Percentiles rank a stretch among this genome's conserved stretches.
These are phyloP conservation scores for Ctenicera cuprea DNA, from an alignment of 2,888 invertebrate species.

Conservation along the genomic window DNA sequence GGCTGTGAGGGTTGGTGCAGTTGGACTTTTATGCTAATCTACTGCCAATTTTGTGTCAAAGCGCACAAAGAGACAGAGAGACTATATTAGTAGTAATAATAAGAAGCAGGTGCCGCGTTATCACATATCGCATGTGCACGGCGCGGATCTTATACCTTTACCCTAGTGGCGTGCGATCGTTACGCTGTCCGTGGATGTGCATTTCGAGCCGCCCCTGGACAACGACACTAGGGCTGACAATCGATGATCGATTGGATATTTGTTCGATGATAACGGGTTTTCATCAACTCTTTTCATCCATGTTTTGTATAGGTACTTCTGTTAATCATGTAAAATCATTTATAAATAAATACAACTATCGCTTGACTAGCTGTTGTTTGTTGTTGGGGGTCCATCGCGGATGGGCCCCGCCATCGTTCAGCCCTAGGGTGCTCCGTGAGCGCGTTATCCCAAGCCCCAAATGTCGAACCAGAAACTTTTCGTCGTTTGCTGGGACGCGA, in stretches of 20 bases:
- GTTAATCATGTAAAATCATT: conserved; percentile 66
- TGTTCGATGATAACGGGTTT: conserved; percentile 54
- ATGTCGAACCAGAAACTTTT: conserved; percentile 50
- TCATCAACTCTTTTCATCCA: conserved; percentile 53
- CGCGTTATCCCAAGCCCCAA: conserved; percentile 41
- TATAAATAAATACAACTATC: conserved; percentile 66
- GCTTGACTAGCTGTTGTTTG: conserved; percentile 65
- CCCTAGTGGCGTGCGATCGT: conserved; percentile 57
- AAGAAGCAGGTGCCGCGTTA: conserved; percentile 64
- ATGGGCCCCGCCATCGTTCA: conserved; percentile 48
- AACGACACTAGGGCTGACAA: conserved; percentile 63
- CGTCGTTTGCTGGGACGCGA: conserved; percentile 54
- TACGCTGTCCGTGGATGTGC: conserved; percentile 58
- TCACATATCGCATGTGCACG: conserved; percentile 69
- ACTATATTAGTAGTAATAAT: conserved; percentile 61
- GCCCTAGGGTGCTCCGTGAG: conserved; percentile 51
- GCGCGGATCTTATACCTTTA: conserved; percentile 59
- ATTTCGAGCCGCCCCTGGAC: conserved; percentile 53
- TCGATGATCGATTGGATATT: conserved; percentile 61
- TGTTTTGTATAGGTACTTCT: conserved; percentile 65
- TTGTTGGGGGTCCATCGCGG: conserved; percentile 61
- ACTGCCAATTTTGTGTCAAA: conserved; percentile 58
- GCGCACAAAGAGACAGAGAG: conserved; percentile 61
- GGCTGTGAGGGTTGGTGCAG: conserved; percentile 67
- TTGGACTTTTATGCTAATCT: conserved; percentile 53